phyloP scores from a whole-genome alignment of 2,888 invertebrate genomes.

The Sarcophaga variegata region DNA sequence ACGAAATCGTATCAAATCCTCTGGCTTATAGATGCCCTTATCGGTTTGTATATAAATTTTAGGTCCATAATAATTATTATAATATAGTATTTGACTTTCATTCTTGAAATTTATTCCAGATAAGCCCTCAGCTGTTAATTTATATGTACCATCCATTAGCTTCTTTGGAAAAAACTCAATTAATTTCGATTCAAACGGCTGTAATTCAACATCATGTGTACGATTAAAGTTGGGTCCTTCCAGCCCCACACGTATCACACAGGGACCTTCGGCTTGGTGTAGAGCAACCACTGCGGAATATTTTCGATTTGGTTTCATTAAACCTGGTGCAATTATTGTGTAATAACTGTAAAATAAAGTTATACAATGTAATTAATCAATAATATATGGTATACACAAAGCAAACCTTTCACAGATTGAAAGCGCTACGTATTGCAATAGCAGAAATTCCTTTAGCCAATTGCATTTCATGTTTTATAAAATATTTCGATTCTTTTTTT shows the following conservation, averaged over 20 bases:
- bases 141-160: conserved; percentile 73
- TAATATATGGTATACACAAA: too few relatives aligned
- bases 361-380: too few relatives aligned
- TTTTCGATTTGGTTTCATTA: conserved; percentile 41
- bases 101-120: conserved; percentile 89
- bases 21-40: conserved; percentile 94
- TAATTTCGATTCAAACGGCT: conserved; percentile 14
- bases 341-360: conserved; percentile 23
- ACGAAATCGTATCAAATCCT: conserved; percentile 89
- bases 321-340: conserved; percentile 29
- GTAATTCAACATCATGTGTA: neutral
- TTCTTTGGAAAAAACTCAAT: conserved; percentile 16
- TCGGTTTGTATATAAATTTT: conserved; percentile 96
- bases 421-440: too few relatives aligned
- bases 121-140: conserved; percentile 83
- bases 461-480: too few relatives aligned
- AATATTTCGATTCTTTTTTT: too few relatives aligned
- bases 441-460: too few relatives aligned
- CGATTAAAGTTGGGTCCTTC: neutral
- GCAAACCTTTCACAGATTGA: too few relatives aligned
- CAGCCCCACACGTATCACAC: conserved; percentile 20
- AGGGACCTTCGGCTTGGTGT: conserved; percentile 29
- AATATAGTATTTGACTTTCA: conserved; percentile 87
- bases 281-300: conserved; percentile 26
- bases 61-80: conserved; percentile 84